Conservation (phyloP, 1,140 invertebrate genomes). For the Colletes gigas region DNA sequence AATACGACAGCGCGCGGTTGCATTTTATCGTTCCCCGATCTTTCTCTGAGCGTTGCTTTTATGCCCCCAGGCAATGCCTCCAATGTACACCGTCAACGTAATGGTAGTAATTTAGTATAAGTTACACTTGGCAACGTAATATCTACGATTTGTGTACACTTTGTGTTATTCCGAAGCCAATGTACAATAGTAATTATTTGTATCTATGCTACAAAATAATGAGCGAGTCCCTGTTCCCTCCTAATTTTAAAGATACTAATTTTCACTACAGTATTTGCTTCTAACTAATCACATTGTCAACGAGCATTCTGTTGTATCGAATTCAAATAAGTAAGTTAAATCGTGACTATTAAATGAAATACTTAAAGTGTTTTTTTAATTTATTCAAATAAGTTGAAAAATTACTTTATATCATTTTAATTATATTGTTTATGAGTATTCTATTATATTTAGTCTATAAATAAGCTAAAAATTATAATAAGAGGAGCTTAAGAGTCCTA, state of each 20-base stretch:
- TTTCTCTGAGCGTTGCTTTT: conserved; percentile 43
- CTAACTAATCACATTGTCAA: too few species aligned
- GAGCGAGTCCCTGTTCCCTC: background rate
- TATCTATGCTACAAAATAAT: background rate
- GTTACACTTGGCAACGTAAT: conserved; percentile 38
- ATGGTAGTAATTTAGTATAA: conserved; percentile 31
- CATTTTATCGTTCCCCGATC: conserved; percentile 59
- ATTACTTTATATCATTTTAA: too few species aligned
- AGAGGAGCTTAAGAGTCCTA: too few species aligned
- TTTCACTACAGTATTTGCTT: background rate
- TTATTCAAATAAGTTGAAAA: too few species aligned
- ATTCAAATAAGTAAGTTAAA: too few species aligned
- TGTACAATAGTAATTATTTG: conserved; percentile 7
- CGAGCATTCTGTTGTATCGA: too few species aligned
- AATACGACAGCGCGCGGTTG: conserved; percentile 47
- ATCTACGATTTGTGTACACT: conserved; percentile 9
- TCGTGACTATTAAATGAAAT: too few species aligned
- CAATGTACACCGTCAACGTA: background rate
- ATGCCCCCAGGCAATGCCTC: conserved; percentile 28
- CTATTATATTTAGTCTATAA: too few species aligned
- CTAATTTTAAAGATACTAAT: background rate
- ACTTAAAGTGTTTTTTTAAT: too few species aligned
- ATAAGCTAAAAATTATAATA: too few species aligned
- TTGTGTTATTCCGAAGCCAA: background rate
- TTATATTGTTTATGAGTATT: too few species aligned